These are phyloP conservation scores for Latrodectus hesperus DNA, from an alignment of 2,888 invertebrate species.

Conservation along the genomic window DNA sequence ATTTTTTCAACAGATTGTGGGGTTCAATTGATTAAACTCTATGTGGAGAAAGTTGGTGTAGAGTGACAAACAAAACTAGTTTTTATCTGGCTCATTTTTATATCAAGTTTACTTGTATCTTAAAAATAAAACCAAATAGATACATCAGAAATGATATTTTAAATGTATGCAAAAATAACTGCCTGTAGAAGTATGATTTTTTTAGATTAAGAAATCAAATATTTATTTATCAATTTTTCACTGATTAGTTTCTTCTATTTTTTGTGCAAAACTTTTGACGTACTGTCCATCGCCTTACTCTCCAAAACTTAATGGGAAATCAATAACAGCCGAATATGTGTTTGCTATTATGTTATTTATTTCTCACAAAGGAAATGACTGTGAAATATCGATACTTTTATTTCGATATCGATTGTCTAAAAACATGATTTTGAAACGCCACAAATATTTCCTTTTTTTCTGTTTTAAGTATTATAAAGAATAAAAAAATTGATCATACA, in stretches of 20 bases:
- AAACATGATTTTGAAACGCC: constrained; percentile 2
- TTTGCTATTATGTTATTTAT: constrained; percentile 47
- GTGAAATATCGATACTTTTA: constrained; percentile 18
- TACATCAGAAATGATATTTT: too few relatives aligned
- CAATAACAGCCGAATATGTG: constrained; percentile 49
- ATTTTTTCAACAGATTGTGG: too few relatives aligned
- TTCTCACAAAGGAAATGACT: constrained; percentile 37
- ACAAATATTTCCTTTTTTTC: neutral
- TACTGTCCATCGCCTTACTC: neutral
- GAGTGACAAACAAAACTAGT: too few relatives aligned
- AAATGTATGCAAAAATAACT: too few relatives aligned
- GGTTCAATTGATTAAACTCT: too few relatives aligned
- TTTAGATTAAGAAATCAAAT: too few relatives aligned
- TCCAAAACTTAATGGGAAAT: constrained; percentile 48
- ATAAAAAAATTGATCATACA: neutral
- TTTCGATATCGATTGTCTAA: constrained; percentile 16
- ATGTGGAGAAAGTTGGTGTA: too few relatives aligned
- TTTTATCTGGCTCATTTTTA: too few relatives aligned
- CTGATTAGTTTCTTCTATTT: neutral
- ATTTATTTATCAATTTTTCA: neutral
- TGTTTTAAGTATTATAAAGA: neutral
- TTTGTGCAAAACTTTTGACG: too few relatives aligned
- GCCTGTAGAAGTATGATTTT: too few relatives aligned
- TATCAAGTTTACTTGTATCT: too few relatives aligned
- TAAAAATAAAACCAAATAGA: too few relatives aligned